These are phyloP conservation scores for Brevipalpus yothersi DNA, from an alignment of 1,140 invertebrate species.

Conservation along the genomic window DNA sequence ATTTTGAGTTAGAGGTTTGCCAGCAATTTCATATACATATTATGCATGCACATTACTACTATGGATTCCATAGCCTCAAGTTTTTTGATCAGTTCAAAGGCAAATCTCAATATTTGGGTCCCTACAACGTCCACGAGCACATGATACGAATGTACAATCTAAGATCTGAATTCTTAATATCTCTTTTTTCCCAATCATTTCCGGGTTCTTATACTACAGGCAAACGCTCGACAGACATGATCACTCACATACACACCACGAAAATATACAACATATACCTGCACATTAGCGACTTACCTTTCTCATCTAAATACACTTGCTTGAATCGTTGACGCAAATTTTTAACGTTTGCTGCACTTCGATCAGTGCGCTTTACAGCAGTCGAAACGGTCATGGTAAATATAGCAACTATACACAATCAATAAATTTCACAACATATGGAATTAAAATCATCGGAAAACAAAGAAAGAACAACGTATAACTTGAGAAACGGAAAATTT, in stretches of 20 bases:
- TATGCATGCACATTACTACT: too few species aligned
- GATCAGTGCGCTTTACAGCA: not conserved
- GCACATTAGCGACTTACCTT: not conserved
- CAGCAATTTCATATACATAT: too few species aligned
- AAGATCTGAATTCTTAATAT: not conserved
- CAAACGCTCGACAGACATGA: not conserved
- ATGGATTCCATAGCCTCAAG: too few species aligned
- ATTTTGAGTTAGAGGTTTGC: too few species aligned
- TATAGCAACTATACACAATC: not conserved
- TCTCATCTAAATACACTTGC: not conserved
- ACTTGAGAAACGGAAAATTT: not conserved
- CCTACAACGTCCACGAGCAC: not conserved
- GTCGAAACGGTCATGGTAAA: not conserved
- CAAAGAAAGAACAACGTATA: not conserved
- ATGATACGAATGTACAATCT: not conserved
- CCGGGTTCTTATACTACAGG: not conserved
- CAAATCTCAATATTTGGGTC: not conserved
- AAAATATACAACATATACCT: not conserved
- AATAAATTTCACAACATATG: not conserved
- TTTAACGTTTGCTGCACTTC: slow-evolving; percentile 1
- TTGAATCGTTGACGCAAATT: slow-evolving; percentile 1
- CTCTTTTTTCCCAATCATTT: not conserved
- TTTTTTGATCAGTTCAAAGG: too few species aligned
- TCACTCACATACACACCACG: not conserved
- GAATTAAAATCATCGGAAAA: not conserved